These are phyloP conservation scores for Channa striata DNA, from an alignment of 2,797 vertebrate genomes.

Conservation along the genomic window DNA sequence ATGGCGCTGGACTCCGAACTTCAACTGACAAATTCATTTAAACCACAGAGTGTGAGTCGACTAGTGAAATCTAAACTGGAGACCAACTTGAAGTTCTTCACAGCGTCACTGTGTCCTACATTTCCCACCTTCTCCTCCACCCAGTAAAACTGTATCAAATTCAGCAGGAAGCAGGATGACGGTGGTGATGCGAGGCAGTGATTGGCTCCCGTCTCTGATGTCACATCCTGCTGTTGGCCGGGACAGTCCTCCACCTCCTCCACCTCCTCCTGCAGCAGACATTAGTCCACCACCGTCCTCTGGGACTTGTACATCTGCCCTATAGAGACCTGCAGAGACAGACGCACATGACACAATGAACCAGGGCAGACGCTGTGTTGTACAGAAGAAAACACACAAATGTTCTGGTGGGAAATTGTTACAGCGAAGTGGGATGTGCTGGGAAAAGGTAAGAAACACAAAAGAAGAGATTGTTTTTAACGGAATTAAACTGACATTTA, in stretches of 20 bases:
- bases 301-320: constrained; percentile 64
- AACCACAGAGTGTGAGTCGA: no score
- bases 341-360: neutral
- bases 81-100: constrained; percentile 1
- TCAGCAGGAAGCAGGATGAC: constrained; percentile 5
- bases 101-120: constrained; percentile 18
- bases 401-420: no score
- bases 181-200: constrained; percentile 2
- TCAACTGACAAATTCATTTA: no score
- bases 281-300: constrained; percentile 65
- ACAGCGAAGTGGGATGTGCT: no score
- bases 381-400: no score
- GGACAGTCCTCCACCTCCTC: neutral
- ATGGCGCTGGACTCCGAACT: no score
- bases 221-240: constrained; percentile 34
- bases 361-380: no score
- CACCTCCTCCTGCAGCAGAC: neutral
- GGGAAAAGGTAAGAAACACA: no score
- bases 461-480: no score
- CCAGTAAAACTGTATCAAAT: no score
- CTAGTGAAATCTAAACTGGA: neutral
- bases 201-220: constrained; percentile 15
- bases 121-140: constrained; percentile 26
- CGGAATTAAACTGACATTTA: no score
- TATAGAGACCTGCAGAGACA: constrained; percentile 52